Percentiles rank a stretch among this genome's conserved stretches.
These are phyloP conservation scores for Onchidella celtica DNA, from an alignment of 2,888 invertebrate species.

Conservation along the genomic window DNA sequence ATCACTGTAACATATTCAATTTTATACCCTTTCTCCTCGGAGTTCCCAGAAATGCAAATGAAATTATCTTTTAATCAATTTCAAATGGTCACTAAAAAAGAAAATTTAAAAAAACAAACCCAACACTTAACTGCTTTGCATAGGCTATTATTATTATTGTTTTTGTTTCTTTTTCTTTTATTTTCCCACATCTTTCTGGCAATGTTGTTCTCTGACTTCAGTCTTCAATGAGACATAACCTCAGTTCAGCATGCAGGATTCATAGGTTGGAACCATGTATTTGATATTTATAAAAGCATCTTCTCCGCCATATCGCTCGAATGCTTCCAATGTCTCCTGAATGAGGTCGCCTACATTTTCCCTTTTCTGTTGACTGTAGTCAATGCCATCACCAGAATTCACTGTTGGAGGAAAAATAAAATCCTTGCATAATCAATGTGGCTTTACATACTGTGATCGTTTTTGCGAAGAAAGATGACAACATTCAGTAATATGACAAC, in stretches of 20 bases:
- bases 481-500: no score
- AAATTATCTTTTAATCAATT: no score
- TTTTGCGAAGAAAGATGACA: no score
- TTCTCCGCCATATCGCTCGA: conserved; percentile 95
- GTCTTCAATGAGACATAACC: not conserved
- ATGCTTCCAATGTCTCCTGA: conserved; percentile 93
- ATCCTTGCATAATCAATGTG: not conserved
- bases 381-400: conserved; percentile 93
- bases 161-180: no score
- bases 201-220: not conserved
- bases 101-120: no score
- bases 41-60: no score
- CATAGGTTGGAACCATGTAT: conserved; percentile 98
- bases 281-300: conserved; percentile 99
- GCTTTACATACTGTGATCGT: no score
- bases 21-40: no score
- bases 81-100: no score
- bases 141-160: no score
- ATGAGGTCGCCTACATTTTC: conserved; percentile 95
- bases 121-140: no score
- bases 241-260: conserved; percentile 85
- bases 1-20: no score
- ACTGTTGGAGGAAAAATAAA: conserved; percentile 82
- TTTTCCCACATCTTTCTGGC: not conserved
- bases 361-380: conserved; percentile 91